Evolutionary conservation across 1,140 invertebrate species (phyloP), one percentile per base, ranked within the genome.

Genomic region (Drosophila murphyi): DNA sequence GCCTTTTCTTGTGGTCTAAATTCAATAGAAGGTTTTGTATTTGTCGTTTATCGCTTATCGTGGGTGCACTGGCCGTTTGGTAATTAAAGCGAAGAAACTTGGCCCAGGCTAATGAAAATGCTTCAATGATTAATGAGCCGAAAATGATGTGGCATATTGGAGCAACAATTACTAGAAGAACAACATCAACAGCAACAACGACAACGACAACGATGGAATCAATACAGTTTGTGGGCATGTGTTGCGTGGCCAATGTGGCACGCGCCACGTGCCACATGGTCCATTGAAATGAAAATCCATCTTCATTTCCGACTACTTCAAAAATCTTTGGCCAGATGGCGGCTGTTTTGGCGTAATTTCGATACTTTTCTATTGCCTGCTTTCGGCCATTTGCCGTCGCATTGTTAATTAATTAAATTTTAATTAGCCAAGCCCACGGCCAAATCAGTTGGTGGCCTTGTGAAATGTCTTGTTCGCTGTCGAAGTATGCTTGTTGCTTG

Each of bases 331-430:
- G 41, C 64, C 60, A 62, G 47, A 82, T 82, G 80, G 75, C 60
- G 50, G 32, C 50, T 37, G 69, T 76, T 76, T 50, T 10, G 35
- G 35, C 45, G 56, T 32, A 45, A 65, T 69, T 74, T 68, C 63
- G 41, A 47, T 61, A 72, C 7, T 47, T 72, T 59, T 52, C 48
- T 59, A 55, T 56, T 59, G 64, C 6, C 52, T 32, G 61, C 68
- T 76, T 79, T 51, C 48, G 41, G 35, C 78, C 48, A 55, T 63
- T 61, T 45, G 34, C 5, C 43, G 57, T 56, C 65, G 69, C 72
- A 75, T 85, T 73, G 78, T 88, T 88, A 89, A 89, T 88, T 88
- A 88, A 88, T 88, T 88, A 85, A 88, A 89, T 64, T 88, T 88
- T 78, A 88, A 89, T 88, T 85, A 78, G 78, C 10, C 43, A 43